A percentile compares a stretch with the other conserved stretches of the same genome.
These are phyloP conservation scores for Euura saliciscinereae DNA, from an alignment of 1,140 invertebrate species.

Conservation along the genomic window DNA sequence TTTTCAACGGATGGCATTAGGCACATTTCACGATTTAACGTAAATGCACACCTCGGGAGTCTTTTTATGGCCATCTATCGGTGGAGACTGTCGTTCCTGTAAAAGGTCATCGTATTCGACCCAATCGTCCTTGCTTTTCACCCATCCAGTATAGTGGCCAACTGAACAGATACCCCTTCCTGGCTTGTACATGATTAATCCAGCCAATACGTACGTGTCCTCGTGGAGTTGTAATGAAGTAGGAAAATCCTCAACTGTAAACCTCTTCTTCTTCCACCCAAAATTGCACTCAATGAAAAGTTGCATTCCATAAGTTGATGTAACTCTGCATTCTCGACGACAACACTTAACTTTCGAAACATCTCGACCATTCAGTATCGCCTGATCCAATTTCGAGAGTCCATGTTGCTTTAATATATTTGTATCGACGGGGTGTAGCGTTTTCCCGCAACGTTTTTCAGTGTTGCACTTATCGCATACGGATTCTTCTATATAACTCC, in stretches of 20 bases:
- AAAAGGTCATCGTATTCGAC: neutral
- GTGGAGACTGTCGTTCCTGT: neutral
- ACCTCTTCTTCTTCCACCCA: neutral
- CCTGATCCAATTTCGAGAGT: neutral
- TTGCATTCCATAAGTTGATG: neutral
- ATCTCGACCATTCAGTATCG: neutral
- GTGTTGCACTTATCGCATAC: no score
- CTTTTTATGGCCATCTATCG: neutral
- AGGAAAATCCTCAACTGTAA: neutral
- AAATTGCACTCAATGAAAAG: slow-evolving; percentile 8
- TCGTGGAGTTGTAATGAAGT: neutral
- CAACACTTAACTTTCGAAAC: neutral
- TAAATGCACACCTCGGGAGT: neutral
- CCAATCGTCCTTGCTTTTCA: neutral
- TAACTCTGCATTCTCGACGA: no score
- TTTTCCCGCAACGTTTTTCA: no score
- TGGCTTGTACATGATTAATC: neutral
- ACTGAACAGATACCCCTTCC: neutral
- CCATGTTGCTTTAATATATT: slow-evolving; percentile 1
- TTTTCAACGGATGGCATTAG: neutral
- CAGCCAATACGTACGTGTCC: neutral
- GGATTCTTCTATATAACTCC: no score
- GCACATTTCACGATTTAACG: neutral
- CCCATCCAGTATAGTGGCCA: neutral
- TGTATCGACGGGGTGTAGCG: no score